phyloP scores from a whole-genome alignment of 1,140 invertebrate species.

The Aphelenchoides besseyi region DNA sequence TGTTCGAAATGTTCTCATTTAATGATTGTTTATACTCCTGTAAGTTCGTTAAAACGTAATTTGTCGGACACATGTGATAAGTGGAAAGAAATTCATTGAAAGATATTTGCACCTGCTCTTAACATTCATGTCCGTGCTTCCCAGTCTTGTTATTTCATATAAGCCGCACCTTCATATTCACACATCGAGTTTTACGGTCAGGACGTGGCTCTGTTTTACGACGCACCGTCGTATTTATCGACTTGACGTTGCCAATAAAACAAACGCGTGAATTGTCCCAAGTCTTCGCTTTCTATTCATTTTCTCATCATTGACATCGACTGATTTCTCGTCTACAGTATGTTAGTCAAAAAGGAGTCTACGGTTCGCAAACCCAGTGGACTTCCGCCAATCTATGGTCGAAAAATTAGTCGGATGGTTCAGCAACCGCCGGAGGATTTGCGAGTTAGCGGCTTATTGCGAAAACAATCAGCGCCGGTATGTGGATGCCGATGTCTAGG shows the following conservation, averaged over 20 bases:
- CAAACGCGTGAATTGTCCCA: no score
- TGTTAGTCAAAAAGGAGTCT: background rate
- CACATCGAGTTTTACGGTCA: background rate
- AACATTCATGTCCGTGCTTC: background rate
- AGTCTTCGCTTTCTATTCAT: background rate
- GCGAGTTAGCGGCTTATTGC: background rate
- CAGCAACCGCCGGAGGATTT: background rate
- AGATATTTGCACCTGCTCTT: background rate
- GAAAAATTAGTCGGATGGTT: background rate
- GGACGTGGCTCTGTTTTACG: background rate
- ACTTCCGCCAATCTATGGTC: background rate
- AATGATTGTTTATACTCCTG: constrained; percentile 25
- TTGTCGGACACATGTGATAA: background rate
- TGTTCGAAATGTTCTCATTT: constrained; percentile 28
- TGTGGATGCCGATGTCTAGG: constrained; percentile 15
- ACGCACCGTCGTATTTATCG: background rate
- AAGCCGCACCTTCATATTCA: background rate
- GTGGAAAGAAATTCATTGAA: background rate
- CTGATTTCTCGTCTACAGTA: no score
- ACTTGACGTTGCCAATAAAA: background rate
- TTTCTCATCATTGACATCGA: no score
- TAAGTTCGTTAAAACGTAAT: no score
- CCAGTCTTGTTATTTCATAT: background rate
- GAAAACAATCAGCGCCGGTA: constrained; percentile 11
- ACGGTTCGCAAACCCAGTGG: background rate